These are phyloP conservation scores for Cheilosia urbana DNA, from an alignment of 2,888 invertebrate species.

Conservation along the genomic window DNA sequence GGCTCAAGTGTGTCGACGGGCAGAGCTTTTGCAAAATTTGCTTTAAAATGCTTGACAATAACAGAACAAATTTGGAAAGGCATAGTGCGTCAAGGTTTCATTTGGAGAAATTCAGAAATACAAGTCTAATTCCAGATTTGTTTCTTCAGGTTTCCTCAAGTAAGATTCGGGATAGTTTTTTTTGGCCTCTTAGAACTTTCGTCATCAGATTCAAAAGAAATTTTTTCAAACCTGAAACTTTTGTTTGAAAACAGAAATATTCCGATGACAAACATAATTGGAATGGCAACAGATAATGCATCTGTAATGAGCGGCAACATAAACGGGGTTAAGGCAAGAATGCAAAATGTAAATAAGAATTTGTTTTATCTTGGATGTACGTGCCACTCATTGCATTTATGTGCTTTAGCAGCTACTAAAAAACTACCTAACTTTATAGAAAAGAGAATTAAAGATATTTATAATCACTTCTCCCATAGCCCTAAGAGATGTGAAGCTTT, in stretches of 20 bases:
- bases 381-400: constrained; percentile 39
- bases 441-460: constrained; percentile 35
- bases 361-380: constrained; percentile 52
- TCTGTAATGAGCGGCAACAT: constrained; percentile 35
- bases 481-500: too few relatives aligned
- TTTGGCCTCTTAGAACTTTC: constrained; percentile 26
- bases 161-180: constrained; percentile 17
- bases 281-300: constrained; percentile 52
- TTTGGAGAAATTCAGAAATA: background rate
- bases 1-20: too few relatives aligned
- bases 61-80: constrained; percentile 27
- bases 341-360: constrained; percentile 21
- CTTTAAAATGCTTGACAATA: constrained; percentile 24
- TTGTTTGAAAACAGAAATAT: constrained; percentile 10
- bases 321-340: constrained; percentile 21
- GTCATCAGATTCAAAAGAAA: background rate
- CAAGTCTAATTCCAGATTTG: background rate
- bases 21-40: too few relatives aligned
- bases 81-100: constrained; percentile 17
- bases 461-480: too few relatives aligned
- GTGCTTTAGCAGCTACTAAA: constrained; percentile 30
- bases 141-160: background rate
- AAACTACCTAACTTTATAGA: constrained; percentile 18
- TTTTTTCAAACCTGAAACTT: background rate
- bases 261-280: too few relatives aligned